Evolutionary conservation across 2,888 invertebrate genomes (phyloP).

Genomic region (Erebia aethiops): DNA sequence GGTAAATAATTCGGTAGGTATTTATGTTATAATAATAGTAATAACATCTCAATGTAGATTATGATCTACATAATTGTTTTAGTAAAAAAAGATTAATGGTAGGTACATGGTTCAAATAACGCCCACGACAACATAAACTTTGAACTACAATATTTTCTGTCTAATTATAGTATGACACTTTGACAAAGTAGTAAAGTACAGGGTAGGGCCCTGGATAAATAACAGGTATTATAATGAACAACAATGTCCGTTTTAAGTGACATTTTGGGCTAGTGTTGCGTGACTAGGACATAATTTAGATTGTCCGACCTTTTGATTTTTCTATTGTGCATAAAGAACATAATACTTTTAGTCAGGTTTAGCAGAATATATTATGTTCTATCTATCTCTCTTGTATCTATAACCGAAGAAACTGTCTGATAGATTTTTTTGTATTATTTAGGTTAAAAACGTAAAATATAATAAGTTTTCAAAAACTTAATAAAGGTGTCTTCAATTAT

Average conservation of each 20-base stretch:
- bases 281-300: conserved; percentile 31
- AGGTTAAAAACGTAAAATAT: no score
- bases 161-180: conserved; percentile 35
- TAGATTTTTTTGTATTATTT: no score
- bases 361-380: no score
- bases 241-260: conserved; percentile 40
- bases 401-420: no score
- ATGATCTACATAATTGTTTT: no score
- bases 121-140: conserved; percentile 3
- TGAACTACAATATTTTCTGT: conserved; percentile 23
- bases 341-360: no score
- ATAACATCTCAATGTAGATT: no score
- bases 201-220: conserved; percentile 37
- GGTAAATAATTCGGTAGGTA: no score
- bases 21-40: no score
- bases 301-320: conserved; percentile 30
- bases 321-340: neutral
- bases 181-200: conserved; percentile 37
- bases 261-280: conserved; percentile 34
- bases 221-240: conserved; percentile 30
- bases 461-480: no score
- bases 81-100: conserved; percentile 3
- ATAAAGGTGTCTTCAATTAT: no score
- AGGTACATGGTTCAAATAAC: conserved; percentile 4
- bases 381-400: no score